phyloP scores from a whole-genome alignment of 2,888 invertebrate species.

The Orthosia gothica region DNA sequence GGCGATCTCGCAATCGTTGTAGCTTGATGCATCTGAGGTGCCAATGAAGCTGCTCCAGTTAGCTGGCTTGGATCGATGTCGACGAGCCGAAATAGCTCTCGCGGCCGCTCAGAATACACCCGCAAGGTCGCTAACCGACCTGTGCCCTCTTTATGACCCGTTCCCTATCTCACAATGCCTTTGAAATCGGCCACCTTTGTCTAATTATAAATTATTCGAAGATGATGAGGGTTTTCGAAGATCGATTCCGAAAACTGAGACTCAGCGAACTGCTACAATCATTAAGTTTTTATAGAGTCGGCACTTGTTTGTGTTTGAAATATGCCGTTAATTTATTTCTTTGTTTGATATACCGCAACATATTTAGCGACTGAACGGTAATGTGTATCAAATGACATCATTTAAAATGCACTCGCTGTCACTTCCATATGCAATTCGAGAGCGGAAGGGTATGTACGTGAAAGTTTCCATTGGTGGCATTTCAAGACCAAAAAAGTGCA shows the following conservation, averaged over 20 bases:
- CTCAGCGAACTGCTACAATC: conserved; percentile 21
- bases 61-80: conserved; percentile 83
- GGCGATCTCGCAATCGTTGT: conserved; percentile 81
- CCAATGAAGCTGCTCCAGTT: conserved; percentile 87
- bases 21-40: conserved; percentile 82
- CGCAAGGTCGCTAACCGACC: conserved; percentile 84
- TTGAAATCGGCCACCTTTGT: conserved; percentile 71
- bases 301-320: conserved; percentile 33
- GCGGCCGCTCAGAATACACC: conserved; percentile 81
- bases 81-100: conserved; percentile 84
- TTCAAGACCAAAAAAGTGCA: conserved; percentile 80
- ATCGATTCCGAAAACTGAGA: conserved; percentile 53
- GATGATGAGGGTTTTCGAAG: conserved; percentile 57
- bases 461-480: conserved; percentile 76
- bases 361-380: conserved; percentile 54
- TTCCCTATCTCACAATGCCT: conserved; percentile 72
- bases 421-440: conserved; percentile 68
- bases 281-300: conserved; percentile 29
- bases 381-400: conserved; percentile 56
- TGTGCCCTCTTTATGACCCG: conserved; percentile 83
- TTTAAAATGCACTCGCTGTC: conserved; percentile 70
- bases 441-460: conserved; percentile 71
- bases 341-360: conserved; percentile 42
- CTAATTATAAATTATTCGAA: conserved; percentile 68
- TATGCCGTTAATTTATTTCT: conserved; percentile 53